phyloP scores from a whole-genome alignment of 23 tunicate genomes.

The Halocynthia aurantium region DNA sequence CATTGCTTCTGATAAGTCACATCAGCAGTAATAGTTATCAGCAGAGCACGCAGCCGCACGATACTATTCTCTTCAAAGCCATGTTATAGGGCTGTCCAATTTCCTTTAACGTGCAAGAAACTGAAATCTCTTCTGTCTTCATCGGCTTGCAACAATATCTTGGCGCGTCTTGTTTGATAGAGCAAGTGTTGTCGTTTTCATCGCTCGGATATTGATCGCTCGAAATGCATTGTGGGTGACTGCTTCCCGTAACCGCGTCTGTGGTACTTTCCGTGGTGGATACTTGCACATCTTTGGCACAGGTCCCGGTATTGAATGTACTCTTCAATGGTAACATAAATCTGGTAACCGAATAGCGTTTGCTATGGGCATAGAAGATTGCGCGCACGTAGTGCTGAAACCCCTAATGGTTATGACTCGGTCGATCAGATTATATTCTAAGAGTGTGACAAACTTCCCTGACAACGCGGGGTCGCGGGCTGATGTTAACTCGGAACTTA shows the following conservation, averaged over 20 bases:
- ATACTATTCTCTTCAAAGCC: constrained; percentile 11
- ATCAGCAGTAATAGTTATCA: no score
- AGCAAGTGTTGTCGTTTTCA: constrained; percentile 5
- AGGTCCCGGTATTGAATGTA: constrained; percentile 17
- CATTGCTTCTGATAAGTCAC: no score
- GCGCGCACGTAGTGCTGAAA: no score
- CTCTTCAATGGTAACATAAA: not conserved
- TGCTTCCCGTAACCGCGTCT: not conserved
- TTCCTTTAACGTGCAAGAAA: constrained; percentile 1
- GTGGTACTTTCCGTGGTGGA: not conserved
- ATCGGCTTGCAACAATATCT: constrained; percentile 23
- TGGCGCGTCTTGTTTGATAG: not conserved
- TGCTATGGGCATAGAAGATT: no score
- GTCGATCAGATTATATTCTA: not conserved
- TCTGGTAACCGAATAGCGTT: not conserved
- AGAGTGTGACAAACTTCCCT: not conserved
- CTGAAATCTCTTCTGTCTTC: constrained; percentile 4
- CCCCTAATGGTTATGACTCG: no score
- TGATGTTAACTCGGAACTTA: not conserved
- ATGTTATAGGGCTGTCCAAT: constrained; percentile 3
- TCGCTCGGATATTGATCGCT: constrained; percentile 22
- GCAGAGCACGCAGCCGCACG: constrained; percentile 20
- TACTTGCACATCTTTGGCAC: not conserved
- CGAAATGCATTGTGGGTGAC: not conserved
- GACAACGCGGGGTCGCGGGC: not conserved